A percentile compares a stretch with the other conserved stretches of the same genome.
phyloP scores from a whole-genome alignment of 2,113 vertebrate species.

The Sclerurus mexicanus region DNA sequence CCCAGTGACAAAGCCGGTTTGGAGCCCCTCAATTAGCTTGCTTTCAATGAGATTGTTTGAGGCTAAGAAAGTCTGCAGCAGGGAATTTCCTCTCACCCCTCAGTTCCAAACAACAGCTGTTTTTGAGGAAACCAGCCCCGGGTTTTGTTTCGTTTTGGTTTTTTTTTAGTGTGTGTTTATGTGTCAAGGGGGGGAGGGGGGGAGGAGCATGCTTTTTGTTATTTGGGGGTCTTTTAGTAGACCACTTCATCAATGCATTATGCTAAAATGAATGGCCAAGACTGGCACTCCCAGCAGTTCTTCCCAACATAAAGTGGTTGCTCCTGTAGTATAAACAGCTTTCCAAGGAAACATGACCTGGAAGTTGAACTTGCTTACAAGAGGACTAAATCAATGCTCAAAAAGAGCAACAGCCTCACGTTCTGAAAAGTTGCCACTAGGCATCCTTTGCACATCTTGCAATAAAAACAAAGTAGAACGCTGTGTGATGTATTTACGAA shows the following conservation, averaged over 20 bases:
- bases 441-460: slow-evolving; percentile 21
- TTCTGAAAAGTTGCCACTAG: slow-evolving; percentile 5
- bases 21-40: slow-evolving; percentile 25
- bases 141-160: background rate
- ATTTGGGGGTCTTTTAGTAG: background rate
- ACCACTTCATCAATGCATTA: slow-evolving; percentile 20
- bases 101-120: slow-evolving; percentile 13
- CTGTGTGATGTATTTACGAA: background rate
- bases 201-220: background rate
- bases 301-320: slow-evolving; percentile 2
- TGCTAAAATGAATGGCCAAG: background rate
- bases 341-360: slow-evolving; percentile 48
- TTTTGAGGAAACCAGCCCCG: background rate
- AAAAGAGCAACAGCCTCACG: slow-evolving; percentile 24
- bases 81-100: slow-evolving; percentile 8
- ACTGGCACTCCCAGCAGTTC: background rate
- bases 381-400: background rate
- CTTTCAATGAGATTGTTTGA: slow-evolving; percentile 21
- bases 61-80: slow-evolving; percentile 10
- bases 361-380: slow-evolving; percentile 35
- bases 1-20: background rate
- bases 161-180: background rate
- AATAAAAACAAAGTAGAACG: background rate
- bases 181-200: too few relatives aligned
- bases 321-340: slow-evolving; percentile 8